Evolutionary conservation across 2,113 vertebrate genomes (phyloP).

Genomic region (Crotalus helleri): DNA sequence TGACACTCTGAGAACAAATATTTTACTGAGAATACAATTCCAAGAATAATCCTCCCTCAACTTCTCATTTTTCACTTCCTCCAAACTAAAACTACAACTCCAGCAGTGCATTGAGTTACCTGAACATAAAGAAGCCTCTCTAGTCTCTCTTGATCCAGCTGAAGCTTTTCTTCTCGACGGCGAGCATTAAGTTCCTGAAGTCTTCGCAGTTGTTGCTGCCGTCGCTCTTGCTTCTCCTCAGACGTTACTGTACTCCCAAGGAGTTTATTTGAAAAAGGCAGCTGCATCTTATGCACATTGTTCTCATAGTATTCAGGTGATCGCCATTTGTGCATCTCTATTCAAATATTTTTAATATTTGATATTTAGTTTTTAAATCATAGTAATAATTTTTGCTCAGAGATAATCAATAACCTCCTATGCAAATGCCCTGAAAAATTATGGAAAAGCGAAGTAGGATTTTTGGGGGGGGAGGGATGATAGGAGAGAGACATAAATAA

Average conservation of each 20-base stretch:
- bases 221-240: constrained; percentile 88
- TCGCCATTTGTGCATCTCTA: constrained; percentile 91
- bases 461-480: background rate
- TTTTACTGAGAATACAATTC: background rate
- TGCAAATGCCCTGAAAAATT: rapidly evolving
- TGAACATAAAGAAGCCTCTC: constrained; percentile 85
- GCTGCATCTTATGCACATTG: constrained; percentile 92
- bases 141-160: constrained; percentile 90
- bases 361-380: background rate
- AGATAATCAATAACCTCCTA: rapidly evolving
- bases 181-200: constrained; percentile 92
- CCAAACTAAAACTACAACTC: rapidly evolving
- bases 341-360: constrained; percentile 31
- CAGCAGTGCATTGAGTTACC: constrained; percentile 57
- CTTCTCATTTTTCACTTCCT: background rate
- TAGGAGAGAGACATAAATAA: background rate
- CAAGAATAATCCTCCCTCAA: background rate
- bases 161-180: constrained; percentile 88
- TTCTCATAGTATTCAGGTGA: constrained; percentile 89
- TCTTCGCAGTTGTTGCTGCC: constrained; percentile 88
- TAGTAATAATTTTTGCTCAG: background rate
- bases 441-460: background rate
- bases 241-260: constrained; percentile 79
- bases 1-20: rapidly evolving
- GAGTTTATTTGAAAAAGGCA: constrained; percentile 88